Percentiles rank a stretch among this genome's conserved stretches.
These are phyloP conservation scores for Hippocampus abdominalis DNA, from an alignment of 2,113 vertebrate species.

Conservation along the genomic window DNA sequence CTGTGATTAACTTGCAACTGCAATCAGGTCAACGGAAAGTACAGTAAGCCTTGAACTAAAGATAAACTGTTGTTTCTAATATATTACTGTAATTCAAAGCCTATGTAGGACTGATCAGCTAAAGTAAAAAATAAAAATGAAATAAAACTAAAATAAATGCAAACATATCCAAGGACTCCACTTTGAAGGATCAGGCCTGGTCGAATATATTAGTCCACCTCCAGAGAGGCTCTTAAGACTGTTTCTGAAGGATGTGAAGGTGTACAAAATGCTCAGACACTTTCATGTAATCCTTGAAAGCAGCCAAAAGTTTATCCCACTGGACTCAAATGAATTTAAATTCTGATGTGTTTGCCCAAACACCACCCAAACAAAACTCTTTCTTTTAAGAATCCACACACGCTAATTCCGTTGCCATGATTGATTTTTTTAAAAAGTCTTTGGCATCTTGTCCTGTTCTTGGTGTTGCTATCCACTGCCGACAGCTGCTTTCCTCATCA, in stretches of 20 bases:
- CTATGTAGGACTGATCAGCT: not conserved
- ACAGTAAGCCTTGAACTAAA: not conserved
- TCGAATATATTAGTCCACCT: not conserved
- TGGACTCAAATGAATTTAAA: slow-evolving; percentile 13
- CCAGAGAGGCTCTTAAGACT: slow-evolving; percentile 9
- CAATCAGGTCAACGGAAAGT: not conserved
- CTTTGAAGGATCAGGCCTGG: not conserved
- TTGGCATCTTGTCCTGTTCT: not conserved
- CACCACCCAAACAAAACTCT: not conserved
- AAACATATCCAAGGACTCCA: not conserved
- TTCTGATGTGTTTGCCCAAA: not conserved
- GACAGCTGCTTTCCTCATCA: slow-evolving; percentile 82
- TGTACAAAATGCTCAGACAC: slow-evolving; percentile 5
- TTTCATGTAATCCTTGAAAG: not conserved
- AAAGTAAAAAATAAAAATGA: not conserved
- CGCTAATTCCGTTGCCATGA: not conserved
- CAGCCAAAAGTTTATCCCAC: slow-evolving; percentile 20
- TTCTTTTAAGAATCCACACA: slow-evolving; percentile 4
- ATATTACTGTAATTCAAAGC: not conserved
- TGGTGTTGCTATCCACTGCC: slow-evolving; percentile 56
- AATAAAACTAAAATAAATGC: not conserved
- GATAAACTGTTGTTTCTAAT: not conserved
- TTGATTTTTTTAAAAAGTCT: not conserved
- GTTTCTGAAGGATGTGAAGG: not conserved
- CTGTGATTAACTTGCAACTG: not conserved